Conservation (phyloP, 2,113 vertebrate genomes). For the Vicugna pacos region DNA sequence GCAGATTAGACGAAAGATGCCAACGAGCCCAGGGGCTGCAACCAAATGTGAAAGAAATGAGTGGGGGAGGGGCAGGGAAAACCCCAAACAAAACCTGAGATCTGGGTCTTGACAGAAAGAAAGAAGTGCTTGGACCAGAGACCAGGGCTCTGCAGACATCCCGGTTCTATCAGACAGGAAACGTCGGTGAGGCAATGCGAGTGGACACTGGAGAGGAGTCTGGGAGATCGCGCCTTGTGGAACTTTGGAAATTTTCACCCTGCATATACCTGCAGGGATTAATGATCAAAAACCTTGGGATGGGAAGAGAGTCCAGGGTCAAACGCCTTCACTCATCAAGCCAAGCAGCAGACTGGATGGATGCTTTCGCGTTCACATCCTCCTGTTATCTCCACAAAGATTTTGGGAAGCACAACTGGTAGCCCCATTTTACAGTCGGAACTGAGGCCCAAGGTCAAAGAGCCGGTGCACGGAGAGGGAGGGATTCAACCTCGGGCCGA, state of each 20-base stretch:
- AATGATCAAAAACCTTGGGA: background rate
- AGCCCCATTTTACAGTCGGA: background rate
- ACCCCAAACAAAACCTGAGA: background rate
- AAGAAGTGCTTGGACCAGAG: rapidly evolving
- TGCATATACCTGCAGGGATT: background rate
- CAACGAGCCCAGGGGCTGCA: constrained; percentile 37
- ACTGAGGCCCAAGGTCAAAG: background rate
- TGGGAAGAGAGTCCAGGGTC: background rate
- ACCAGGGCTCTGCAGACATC: rapidly evolving
- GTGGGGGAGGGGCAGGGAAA: background rate
- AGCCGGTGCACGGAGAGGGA: background rate
- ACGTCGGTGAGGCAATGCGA: rapidly evolving
- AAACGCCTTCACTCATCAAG: background rate
- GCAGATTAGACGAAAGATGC: constrained; percentile 23
- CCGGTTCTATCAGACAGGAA: background rate
- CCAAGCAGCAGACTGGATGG: no score
- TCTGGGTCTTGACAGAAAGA: background rate
- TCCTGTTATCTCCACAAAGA: background rate
- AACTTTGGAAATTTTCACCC: background rate
- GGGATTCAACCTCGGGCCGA: rapidly evolving
- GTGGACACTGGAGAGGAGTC: rapidly evolving
- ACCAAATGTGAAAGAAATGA: background rate
- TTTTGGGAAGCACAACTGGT: background rate
- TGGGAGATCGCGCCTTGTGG: background rate
- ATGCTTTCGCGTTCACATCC: rapidly evolving